A percentile compares a stretch with the other conserved stretches of the same genome.
Evolutionary conservation across 2,113 vertebrate species (phyloP).

Genomic region (Bubalus kerabau): DNA sequence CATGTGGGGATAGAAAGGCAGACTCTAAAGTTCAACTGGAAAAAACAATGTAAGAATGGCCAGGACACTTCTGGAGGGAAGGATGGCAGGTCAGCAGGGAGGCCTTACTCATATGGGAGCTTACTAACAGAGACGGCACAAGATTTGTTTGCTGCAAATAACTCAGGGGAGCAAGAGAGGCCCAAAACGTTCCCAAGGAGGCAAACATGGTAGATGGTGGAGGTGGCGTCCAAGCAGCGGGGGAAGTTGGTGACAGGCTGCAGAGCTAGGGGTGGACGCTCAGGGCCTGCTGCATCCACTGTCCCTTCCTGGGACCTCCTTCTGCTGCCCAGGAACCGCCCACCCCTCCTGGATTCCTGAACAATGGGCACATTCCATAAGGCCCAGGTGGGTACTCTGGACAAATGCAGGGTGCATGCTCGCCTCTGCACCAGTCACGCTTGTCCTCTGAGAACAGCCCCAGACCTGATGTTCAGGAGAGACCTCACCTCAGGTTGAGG

Average conservation of each 20-base stretch:
- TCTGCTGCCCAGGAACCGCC: accelerated
- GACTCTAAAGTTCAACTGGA: neutral
- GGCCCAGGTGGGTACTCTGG: neutral
- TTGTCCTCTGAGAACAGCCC: too few relatives aligned
- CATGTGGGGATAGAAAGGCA: neutral
- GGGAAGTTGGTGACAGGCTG: neutral
- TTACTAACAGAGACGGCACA: accelerated
- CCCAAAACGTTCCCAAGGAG: neutral
- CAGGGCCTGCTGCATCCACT: neutral
- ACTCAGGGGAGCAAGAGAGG: accelerated
- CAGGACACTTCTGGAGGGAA: neutral
- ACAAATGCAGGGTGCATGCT: accelerated
- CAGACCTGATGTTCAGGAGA: neutral
- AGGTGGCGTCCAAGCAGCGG: accelerated
- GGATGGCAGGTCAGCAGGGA: neutral
- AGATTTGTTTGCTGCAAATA: accelerated
- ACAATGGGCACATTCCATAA: neutral
- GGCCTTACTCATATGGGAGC: too few relatives aligned
- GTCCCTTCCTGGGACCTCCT: neutral
- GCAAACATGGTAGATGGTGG: neutral
- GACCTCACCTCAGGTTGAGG: neutral
- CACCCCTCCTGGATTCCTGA: neutral
- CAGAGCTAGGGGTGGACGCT: neutral
- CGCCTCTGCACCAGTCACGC: too few relatives aligned
- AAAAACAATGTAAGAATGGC: too few relatives aligned